These are phyloP conservation scores for Strix uralensis DNA, from an alignment of 2,113 vertebrate species.

Conservation along the genomic window DNA sequence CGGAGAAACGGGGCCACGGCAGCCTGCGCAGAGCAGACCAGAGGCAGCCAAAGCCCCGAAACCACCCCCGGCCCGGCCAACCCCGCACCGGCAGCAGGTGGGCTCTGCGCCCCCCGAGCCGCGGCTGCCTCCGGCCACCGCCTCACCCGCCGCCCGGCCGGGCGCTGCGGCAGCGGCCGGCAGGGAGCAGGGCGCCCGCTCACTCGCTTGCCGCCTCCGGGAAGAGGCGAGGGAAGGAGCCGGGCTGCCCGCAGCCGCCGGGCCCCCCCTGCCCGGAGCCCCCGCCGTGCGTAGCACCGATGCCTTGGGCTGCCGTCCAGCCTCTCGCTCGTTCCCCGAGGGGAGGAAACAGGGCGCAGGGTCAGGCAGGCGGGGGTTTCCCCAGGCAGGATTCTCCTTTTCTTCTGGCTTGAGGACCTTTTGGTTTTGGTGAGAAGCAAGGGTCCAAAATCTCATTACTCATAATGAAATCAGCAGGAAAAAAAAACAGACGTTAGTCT, in stretches of 20 bases:
- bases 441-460: neutral
- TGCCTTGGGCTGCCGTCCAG: neutral
- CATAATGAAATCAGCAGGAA: neutral
- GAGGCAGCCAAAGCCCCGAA: neutral
- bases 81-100: accelerated
- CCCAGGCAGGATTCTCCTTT: neutral
- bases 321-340: neutral
- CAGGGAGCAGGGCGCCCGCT: too few species aligned
- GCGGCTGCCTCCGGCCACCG: too few species aligned
- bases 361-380: neutral
- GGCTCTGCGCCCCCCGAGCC: neutral
- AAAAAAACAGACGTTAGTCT: accelerated
- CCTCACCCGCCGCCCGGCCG: neutral
- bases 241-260: neutral
- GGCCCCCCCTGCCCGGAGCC: neutral
- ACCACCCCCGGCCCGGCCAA: too few species aligned
- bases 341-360: neutral
- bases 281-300: accelerated
- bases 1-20: neutral
- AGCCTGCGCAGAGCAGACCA: neutral
- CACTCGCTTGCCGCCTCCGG: accelerated
- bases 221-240: neutral
- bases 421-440: neutral
- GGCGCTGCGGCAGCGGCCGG: accelerated
- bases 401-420: neutral